Conservation (phyloP, 2,797 vertebrate species). For the Hippopotamyrus pictus region DNA sequence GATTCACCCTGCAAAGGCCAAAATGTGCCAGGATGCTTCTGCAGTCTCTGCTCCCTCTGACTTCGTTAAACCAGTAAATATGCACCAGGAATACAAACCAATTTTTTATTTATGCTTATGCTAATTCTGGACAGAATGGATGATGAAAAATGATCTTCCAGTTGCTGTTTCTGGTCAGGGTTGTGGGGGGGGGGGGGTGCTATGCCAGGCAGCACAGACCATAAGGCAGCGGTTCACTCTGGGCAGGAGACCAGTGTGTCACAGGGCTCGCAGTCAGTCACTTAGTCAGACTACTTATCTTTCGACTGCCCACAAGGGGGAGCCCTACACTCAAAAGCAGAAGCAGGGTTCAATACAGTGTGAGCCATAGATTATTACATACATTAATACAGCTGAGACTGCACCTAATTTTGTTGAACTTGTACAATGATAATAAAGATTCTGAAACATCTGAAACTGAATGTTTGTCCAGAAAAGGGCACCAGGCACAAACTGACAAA, state of each 20-base stretch:
- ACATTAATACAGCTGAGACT: no score
- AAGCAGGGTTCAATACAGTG: no score
- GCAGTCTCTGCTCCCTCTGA: neutral
- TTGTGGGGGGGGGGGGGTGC: no score
- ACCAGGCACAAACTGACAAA: neutral
- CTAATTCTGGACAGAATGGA: neutral
- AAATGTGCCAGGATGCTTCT: neutral
- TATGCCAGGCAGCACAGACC: neutral
- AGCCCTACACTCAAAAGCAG: neutral
- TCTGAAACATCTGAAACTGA: neutral
- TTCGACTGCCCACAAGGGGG: neutral
- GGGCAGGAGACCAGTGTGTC: neutral
- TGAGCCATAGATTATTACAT: no score
- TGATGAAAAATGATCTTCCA: neutral
- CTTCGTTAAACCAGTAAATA: neutral
- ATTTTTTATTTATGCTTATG: no score
- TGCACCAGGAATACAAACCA: neutral
- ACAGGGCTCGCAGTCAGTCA: neutral
- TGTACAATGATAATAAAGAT: no score
- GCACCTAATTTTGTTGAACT: no score
- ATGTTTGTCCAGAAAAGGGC: neutral
- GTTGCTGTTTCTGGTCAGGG: neutral
- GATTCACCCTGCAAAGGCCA: neutral
- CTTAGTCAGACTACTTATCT: neutral
- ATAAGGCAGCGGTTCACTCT: neutral